Evolutionary conservation across 2,888 invertebrate genomes (phyloP), one percentile per base, ranked within the genome.

Genomic region (Dusona sp.): DNA sequence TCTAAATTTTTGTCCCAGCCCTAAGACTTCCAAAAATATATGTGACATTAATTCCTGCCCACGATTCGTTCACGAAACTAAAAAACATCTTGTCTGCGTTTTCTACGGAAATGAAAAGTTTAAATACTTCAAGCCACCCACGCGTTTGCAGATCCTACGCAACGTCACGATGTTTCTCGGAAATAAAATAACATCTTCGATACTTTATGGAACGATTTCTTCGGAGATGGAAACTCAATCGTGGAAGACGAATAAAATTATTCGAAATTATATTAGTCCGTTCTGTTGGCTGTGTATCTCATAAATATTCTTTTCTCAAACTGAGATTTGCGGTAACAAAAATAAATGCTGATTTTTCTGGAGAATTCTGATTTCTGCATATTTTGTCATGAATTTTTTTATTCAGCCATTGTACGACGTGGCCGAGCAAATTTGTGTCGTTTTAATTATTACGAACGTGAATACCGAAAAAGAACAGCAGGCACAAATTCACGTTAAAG

Each of bases 141-240:
- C 65, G 33, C n/a, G 19, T n/a, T n/a, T 9, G 9, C 33, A 36
- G 9, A 65, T 65, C 65, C 65, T n/a, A 65, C 65, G 33, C 65
- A 65, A 36, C 36, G 16, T 16, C 36, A n/a, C 65, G 36, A 64
- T 22, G 33, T 22, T 36, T 36, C 64, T 65, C 8, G 33, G 36
- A 65, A 65, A 65, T 65, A 65, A 65, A 65, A 65, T 38, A 65
- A 36, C 65, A 38, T 65, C 65, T 65, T 38, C 65, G 65, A 65
- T 36, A 65, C 7, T 65, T 65, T 36, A 65, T 68, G 25, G 22
- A 11, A 68, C 13, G 8, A 29, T 72, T 45, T 38, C 29, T 1
- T 61, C 25, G 57, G 13, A 61, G 29, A 61, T 61, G 57, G 16
- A 29, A 61, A 61, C 29, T 29, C 57, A 13, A 61, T 61, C 29